Conservation (phyloP, 1,140 invertebrate species). For the Trinorchestia longiramus region DNA sequence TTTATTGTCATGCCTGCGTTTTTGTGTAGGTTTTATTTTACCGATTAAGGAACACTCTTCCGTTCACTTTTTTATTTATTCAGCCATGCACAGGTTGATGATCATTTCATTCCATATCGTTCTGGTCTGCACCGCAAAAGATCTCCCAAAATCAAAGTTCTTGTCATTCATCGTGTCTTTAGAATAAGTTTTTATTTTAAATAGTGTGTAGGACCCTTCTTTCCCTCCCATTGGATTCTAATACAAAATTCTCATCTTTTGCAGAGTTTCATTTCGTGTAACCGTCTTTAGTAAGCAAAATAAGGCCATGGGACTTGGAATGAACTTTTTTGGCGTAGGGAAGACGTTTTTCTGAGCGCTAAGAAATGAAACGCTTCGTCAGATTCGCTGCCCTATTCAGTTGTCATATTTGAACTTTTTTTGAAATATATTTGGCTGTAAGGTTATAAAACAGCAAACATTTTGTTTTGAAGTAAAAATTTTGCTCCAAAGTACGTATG, state of each 20-base stretch:
- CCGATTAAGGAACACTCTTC: neutral
- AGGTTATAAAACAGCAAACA: too few relatives aligned
- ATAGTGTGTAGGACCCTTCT: neutral
- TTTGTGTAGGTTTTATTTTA: neutral
- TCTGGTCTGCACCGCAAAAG: neutral
- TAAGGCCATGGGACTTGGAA: too few relatives aligned
- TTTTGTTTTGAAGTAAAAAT: too few relatives aligned
- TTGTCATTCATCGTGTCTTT: neutral
- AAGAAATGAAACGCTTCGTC: too few relatives aligned
- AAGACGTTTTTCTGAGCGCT: too few relatives aligned
- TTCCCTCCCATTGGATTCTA: slow-evolving; percentile 40
- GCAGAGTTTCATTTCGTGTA: neutral
- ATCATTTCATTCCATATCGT: slow-evolving; percentile 22
- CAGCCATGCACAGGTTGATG: neutral
- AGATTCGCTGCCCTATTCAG: too few relatives aligned
- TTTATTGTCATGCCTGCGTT: slow-evolving; percentile 19
- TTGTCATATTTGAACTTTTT: too few relatives aligned
- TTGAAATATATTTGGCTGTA: too few relatives aligned
- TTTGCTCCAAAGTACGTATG: too few relatives aligned
- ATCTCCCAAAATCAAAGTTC: neutral
- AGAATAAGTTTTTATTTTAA: slow-evolving; percentile 35
- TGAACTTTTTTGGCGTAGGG: too few relatives aligned
- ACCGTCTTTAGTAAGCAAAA: neutral
- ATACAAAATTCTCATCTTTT: slow-evolving; percentile 23
- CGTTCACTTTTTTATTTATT: slow-evolving; percentile 40